Evolutionary conservation across 2,888 invertebrate species (phyloP), one percentile per base, ranked within the genome.

Genomic region (Aphodius granarius): DNA sequence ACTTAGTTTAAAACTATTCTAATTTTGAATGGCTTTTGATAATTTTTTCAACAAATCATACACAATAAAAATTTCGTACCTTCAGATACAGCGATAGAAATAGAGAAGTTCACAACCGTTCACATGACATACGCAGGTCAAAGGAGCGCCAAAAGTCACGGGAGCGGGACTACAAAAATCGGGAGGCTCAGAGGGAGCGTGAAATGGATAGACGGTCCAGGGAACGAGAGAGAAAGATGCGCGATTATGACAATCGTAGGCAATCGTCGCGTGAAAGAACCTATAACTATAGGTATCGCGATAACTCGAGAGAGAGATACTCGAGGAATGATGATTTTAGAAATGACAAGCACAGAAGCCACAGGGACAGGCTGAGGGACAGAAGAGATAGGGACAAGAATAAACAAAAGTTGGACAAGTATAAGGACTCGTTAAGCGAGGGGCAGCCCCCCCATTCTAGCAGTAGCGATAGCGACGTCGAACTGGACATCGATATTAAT

Each of bases 401-500:
- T 72, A 85, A 84, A 78, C 87, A 85, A 78, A 87, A 81, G 80
- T 87, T 86, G n/a, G 92, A 92, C 84, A 91, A 91, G 75, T 92
- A 88, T 83, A 91, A 89, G 83, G 94, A 92, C 81, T 94, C 95
- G 16, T 85, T 94, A 17, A 95, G 94, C 76, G 96, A 97, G 85
- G 94, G 95, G 1, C 89, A 95, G 79, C 93, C 93, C 81, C 90
- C 91, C 77, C 91, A 92, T 4, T 91, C 91, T 0, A 93, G 91
- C 81, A 92, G 92, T 2, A 92, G 92, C 78, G 94, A 93, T 78
- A 93, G 92, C 78, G 94, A 94, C 78, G 89, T 92, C 3, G 91
- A 94, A 83, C 89, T 94, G 75, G 92, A 95, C 81, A 92, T 95
- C 74, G 92, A 94, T 82, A 91, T 95, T 17, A 91, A 92, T 68